These are phyloP conservation scores for Colossoma macropomum DNA, from an alignment of 2,113 vertebrate species.

Conservation along the genomic window DNA sequence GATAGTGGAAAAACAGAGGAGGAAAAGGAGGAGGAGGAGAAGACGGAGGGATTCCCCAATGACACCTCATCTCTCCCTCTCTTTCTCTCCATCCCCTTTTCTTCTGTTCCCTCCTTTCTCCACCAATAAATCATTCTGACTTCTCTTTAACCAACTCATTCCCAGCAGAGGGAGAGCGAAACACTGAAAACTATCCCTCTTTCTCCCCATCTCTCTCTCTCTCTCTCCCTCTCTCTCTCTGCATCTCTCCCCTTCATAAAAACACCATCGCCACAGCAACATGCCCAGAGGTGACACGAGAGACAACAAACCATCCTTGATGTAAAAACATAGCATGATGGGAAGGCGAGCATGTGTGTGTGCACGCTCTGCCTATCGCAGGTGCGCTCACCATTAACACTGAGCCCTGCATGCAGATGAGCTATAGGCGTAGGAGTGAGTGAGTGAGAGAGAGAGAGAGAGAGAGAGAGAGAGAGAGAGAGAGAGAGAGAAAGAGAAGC, in stretches of 20 bases:
- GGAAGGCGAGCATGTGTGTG: not conserved
- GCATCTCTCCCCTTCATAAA: constrained; percentile 46
- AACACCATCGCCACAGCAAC: constrained; percentile 58
- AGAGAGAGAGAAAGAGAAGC: constrained; percentile 33
- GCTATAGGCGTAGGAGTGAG: not conserved
- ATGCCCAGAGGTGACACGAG: constrained; percentile 55
- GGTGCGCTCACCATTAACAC: constrained; percentile 32
- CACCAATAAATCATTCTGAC: constrained; percentile 84
- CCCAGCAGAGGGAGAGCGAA: constrained; percentile 80
- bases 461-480: not conserved
- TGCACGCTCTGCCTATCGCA: not conserved
- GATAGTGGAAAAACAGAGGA: constrained; percentile 50
- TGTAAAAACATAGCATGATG: constrained; percentile 35
- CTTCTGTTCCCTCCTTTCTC: constrained; percentile 75
- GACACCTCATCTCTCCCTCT: constrained; percentile 73
- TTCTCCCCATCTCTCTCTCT: constrained; percentile 56
- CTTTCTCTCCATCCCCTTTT: constrained; percentile 68
- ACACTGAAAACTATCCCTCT: constrained; percentile 75
- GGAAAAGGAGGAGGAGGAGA: constrained; percentile 56
- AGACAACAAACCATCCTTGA: constrained; percentile 45
- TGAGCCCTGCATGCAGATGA: constrained; percentile 37
- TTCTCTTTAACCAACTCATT: constrained; percentile 84
- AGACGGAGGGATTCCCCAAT: constrained; percentile 80
- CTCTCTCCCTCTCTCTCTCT: constrained; percentile 53
- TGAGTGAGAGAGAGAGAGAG: too few species aligned